Evolutionary conservation across 2,888 invertebrate species (phyloP), one percentile per base, ranked within the genome.

Genomic region (Rotaria socialis): DNA sequence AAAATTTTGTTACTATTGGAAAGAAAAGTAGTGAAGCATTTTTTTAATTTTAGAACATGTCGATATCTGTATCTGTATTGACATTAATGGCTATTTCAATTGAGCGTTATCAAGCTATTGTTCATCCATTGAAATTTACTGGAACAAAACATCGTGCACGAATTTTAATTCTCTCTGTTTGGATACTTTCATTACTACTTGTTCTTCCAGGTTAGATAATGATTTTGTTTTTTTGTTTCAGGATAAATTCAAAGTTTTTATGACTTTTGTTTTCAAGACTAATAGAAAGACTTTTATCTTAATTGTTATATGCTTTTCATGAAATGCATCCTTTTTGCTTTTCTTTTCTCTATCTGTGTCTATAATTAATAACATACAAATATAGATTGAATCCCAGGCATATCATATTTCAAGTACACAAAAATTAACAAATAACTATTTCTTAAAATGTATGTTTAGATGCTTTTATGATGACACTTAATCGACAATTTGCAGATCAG

Each of bases 71-170:
- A 0, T 96, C 96, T 43, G 97, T 97, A 86, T 96, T 98, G 92
- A 97, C 97, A 0, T 93, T 98, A 89, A 95, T 97, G 94, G 97
- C 97, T 87, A 97, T 98, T 89, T 96, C 97, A 88, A 94, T 97
- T 89, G 98, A 98, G 92, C 94, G 98, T 97, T 97, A 91, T 84
- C 84, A 87, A 41, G 87, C 87, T 7, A 87, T 87, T 56, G 85
- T 87, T 43, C 85, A 87, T 75, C 87, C 87, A 50, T 56, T 87
- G 16, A 87, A 87, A 56, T 87, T 87, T 85, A 52, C 50, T 60
- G 85, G 84, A 8, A 75, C 87, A 7, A 87, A 87, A 56, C 75
- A 85, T 52, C 74, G 86, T 47, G 86, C 86, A 55, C 67, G 85
- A 85, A 75, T 86, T 35, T 75, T 86, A 35, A 85, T 86, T n/a